Conservation (phyloP, 1,140 invertebrate genomes). For the Bombyx mandarina region DNA sequence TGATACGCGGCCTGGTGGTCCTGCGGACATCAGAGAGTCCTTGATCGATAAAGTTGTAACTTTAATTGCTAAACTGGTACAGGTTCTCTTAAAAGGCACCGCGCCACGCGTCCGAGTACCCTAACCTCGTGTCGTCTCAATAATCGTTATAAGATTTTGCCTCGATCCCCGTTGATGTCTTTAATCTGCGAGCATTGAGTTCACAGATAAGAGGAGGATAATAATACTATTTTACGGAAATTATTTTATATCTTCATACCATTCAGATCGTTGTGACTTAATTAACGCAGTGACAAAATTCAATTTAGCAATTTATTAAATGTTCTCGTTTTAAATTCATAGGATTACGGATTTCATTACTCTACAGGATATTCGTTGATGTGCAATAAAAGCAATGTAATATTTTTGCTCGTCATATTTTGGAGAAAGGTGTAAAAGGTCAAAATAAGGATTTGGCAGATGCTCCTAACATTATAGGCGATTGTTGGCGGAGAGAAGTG, state of each 20-base stretch:
- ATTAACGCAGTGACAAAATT: too few relatives aligned
- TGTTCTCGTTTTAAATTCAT: too few relatives aligned
- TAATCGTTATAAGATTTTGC: slow-evolving; percentile 5
- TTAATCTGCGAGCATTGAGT: slow-evolving; percentile 1
- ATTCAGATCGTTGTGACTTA: background rate
- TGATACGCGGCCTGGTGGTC: slow-evolving; percentile 50
- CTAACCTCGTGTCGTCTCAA: slow-evolving; percentile 5
- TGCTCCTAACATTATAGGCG: slow-evolving; percentile 29
- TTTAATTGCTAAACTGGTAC: slow-evolving; percentile 66
- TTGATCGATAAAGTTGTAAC: slow-evolving; percentile 66
- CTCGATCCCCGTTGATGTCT: background rate
- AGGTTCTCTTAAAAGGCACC: slow-evolving; percentile 44
- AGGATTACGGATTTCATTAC: too few relatives aligned
- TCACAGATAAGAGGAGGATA: background rate
- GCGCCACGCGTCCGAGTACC: slow-evolving; percentile 31
- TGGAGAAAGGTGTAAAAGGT: background rate
- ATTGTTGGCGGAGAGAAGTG: slow-evolving; percentile 22
- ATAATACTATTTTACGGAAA: background rate
- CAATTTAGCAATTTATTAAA: too few relatives aligned
- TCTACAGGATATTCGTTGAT: too few relatives aligned
- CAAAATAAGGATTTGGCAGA: slow-evolving; percentile 8
- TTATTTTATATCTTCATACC: too few relatives aligned
- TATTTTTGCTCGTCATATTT: too few relatives aligned
- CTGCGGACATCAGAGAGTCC: slow-evolving; percentile 37
- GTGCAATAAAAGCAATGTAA: too few relatives aligned